Conservation (phyloP, 2,113 vertebrate species). For the Campylorhamphus procurvoides region DNA sequence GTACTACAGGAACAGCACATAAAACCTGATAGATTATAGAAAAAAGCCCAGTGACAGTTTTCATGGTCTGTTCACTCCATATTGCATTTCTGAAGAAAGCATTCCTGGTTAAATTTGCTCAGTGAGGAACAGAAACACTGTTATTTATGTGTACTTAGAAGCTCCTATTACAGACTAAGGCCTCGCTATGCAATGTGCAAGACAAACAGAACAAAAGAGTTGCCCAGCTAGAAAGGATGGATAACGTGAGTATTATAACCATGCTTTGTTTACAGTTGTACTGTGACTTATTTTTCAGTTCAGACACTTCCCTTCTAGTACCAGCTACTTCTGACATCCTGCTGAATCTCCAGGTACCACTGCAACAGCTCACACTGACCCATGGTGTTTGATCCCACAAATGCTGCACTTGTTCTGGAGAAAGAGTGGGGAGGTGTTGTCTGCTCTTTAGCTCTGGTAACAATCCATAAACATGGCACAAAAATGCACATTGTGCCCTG, state of each 20-base stretch:
- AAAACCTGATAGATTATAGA: conserved; percentile 56
- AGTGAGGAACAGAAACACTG: conserved; percentile 17
- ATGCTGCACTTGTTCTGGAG: accelerated
- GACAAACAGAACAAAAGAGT: background rate
- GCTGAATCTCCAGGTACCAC: background rate
- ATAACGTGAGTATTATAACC: background rate
- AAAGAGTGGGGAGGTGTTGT: accelerated
- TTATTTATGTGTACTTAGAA: conserved; percentile 7
- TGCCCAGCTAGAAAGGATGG: background rate
- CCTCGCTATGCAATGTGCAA: background rate
- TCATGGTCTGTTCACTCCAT: conserved; percentile 56
- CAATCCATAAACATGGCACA: background rate
- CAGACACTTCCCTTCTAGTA: background rate
- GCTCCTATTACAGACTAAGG: background rate
- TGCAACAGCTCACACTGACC: background rate
- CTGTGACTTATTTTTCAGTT: background rate
- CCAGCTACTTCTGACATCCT: background rate
- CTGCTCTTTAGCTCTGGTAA: background rate
- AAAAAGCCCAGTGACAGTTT: conserved; percentile 43
- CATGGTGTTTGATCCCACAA: background rate
- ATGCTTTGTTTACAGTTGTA: background rate
- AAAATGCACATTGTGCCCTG: background rate
- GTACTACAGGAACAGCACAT: conserved; percentile 41
- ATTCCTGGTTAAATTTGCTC: conserved; percentile 47
- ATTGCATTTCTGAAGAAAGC: conserved; percentile 45